Evolutionary conservation across 1,140 invertebrate genomes (phyloP).

Genomic region (Drosophila bocqueti): DNA sequence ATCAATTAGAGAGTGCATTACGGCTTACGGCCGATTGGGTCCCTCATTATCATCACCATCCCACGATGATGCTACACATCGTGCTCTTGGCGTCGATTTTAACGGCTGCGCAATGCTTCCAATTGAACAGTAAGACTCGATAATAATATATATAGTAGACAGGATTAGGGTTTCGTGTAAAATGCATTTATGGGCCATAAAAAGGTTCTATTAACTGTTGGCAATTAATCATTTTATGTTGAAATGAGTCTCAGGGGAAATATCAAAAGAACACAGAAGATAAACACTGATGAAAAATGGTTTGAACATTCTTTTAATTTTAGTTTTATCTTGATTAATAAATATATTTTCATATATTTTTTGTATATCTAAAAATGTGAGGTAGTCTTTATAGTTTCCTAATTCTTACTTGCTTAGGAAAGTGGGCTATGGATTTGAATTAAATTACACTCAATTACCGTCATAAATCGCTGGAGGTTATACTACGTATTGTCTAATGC

Average conservation of each 20-base stretch:
- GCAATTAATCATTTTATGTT: not conserved
- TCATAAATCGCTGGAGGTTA: slow-evolving; percentile 1
- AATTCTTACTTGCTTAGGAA: not conserved
- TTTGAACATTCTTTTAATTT: too few species aligned
- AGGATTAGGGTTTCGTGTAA: slow-evolving; percentile 13
- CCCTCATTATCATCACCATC: not conserved
- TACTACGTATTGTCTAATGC: slow-evolving; percentile 5
- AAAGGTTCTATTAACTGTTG: slow-evolving; percentile 7
- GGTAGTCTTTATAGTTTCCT: not conserved
- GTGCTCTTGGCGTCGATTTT: slow-evolving; percentile 48
- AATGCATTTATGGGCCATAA: slow-evolving; percentile 30
- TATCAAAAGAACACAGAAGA: not conserved
- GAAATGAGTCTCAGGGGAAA: not conserved
- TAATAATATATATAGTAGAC: not conserved
- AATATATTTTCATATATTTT: not conserved
- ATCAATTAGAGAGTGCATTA: slow-evolving; percentile 52
- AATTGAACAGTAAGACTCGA: slow-evolving; percentile 76
- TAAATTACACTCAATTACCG: slow-evolving; percentile 11
- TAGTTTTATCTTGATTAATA: not conserved
- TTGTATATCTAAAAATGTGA: not conserved
- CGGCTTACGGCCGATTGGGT: slow-evolving; percentile 26
- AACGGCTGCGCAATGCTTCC: slow-evolving; percentile 46
- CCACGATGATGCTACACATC: slow-evolving; percentile 49
- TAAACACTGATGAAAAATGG: not conserved
- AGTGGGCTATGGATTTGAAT: not conserved